phyloP scores from a whole-genome alignment of 2,113 vertebrate species.

The Lepus timidus region DNA sequence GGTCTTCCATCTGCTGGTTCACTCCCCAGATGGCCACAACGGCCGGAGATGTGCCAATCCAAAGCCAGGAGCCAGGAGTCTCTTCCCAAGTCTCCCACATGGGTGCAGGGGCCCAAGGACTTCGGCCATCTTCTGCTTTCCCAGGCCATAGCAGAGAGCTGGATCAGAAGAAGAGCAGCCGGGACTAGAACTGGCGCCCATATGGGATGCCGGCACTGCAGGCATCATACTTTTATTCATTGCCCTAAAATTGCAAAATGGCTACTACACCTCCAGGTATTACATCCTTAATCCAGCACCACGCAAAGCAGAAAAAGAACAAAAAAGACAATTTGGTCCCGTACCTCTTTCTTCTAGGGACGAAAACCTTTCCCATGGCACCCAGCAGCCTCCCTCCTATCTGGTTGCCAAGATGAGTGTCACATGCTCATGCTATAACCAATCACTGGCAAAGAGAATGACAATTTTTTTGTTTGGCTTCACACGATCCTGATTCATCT shows the following conservation, averaged over 20 bases:
- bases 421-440: neutral
- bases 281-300: neutral
- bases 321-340: neutral
- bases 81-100: too few relatives aligned
- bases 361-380: neutral
- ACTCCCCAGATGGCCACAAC: too few relatives aligned
- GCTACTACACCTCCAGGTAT: neutral
- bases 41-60: too few relatives aligned
- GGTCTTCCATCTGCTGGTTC: too few relatives aligned
- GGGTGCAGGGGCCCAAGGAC: too few relatives aligned
- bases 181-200: too few relatives aligned
- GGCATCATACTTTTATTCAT: neutral
- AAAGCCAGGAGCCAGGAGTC: too few relatives aligned
- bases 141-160: too few relatives aligned
- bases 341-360: neutral
- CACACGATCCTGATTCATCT: neutral
- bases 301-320: neutral
- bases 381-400: neutral
- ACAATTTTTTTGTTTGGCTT: neutral
- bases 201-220: too few relatives aligned
- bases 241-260: slow-evolving; percentile 14
- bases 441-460: neutral
- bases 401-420: neutral
- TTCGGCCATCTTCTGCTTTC: too few relatives aligned
- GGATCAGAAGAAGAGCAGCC: too few relatives aligned